These are phyloP conservation scores for Eubasilissa regina DNA, from an alignment of 1,140 invertebrate species.

Conservation along the genomic window DNA sequence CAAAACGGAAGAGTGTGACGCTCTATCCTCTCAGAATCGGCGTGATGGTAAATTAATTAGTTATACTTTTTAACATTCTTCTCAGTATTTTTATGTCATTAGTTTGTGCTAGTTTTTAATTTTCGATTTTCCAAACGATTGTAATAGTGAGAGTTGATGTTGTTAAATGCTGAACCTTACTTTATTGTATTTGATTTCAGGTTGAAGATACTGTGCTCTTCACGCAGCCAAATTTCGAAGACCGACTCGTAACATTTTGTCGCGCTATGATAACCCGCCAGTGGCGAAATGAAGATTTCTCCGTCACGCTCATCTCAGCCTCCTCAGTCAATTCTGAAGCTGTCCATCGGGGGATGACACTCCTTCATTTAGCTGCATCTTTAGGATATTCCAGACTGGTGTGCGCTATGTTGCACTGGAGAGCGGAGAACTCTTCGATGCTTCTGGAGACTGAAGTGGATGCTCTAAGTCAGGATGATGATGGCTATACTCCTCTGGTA, in stretches of 20 bases:
- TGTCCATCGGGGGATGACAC: constrained; percentile 81
- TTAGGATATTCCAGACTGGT: constrained; percentile 88
- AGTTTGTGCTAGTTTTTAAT: too few species aligned
- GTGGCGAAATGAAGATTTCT: constrained; percentile 66
- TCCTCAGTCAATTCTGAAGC: constrained; percentile 63
- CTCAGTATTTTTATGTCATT: too few species aligned
- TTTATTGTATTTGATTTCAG: constrained; percentile 63
- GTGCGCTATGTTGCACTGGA: constrained; percentile 88
- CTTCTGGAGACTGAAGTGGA: constrained; percentile 93
- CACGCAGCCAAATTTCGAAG: constrained; percentile 83
- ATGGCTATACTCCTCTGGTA: constrained; percentile 92
- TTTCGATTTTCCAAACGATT: too few species aligned
- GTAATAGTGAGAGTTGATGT: too few species aligned
- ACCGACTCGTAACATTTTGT: constrained; percentile 86
- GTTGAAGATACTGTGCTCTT: constrained; percentile 78
- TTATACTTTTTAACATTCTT: too few species aligned
- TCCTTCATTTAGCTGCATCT: constrained; percentile 91
- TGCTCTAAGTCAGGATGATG: constrained; percentile 88
- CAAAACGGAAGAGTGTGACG: too few species aligned
- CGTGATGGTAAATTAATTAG: too few species aligned
- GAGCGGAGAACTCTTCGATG: constrained; percentile 88
- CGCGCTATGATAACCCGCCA: constrained; percentile 77
- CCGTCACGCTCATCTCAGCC: background rate
- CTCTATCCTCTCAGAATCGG: too few species aligned
- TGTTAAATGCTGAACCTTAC: background rate